Conservation (phyloP, 2,113 vertebrate species). For the Nothobranchius kuhntae region DNA sequence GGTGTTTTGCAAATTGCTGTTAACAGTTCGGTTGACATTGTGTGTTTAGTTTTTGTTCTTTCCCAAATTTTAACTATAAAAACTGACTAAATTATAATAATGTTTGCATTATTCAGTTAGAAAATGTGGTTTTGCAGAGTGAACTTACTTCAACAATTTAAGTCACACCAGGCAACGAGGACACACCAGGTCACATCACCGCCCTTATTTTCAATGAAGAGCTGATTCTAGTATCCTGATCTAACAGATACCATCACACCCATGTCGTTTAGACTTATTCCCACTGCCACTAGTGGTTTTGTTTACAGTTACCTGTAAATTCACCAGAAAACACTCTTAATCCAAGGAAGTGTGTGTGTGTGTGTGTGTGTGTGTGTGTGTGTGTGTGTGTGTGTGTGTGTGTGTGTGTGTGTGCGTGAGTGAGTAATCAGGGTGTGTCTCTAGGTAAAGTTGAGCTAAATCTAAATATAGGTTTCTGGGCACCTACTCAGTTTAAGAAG, state of each 20-base stretch:
- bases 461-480: conserved; percentile 47
- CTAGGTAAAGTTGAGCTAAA: neutral
- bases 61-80: too few relatives aligned
- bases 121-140: too few relatives aligned
- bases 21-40: too few relatives aligned
- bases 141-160: neutral
- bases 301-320: conserved; percentile 4
- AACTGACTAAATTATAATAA: too few relatives aligned
- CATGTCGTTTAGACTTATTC: conserved; percentile 17
- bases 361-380: too few relatives aligned
- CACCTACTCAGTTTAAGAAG: conserved; percentile 36
- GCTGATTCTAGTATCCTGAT: neutral
- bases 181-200: neutral
- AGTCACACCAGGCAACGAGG: neutral
- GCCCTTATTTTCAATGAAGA: conserved; percentile 5
- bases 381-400: too few relatives aligned
- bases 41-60: too few relatives aligned
- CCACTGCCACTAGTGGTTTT: conserved; percentile 14
- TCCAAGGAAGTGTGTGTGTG: conserved; percentile 12
- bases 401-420: neutral
- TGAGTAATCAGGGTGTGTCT: neutral
- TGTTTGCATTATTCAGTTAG: too few relatives aligned
- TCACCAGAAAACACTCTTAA: conserved; percentile 11
- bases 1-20: conserved; percentile 7
- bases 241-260: conserved; percentile 11